Conservation (phyloP, 30 jellyfish, hydroid and myxozoan genomes). For the Aurelia coerulea region DNA sequence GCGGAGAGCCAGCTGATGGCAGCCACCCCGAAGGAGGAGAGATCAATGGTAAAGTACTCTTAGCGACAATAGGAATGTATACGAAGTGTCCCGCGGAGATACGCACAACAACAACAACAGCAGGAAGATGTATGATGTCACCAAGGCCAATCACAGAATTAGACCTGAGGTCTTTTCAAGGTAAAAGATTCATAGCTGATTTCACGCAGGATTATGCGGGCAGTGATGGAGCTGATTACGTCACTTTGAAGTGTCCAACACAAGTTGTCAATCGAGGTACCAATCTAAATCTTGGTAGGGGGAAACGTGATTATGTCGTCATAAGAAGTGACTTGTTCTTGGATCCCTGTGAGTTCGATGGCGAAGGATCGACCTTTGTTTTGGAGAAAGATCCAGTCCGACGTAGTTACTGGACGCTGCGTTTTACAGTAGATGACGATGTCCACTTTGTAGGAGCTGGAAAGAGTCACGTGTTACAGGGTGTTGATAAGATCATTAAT, state of each 20-base stretch:
- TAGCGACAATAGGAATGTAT: neutral
- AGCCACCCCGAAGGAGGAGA: constrained; percentile 19
- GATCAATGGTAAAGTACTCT: neutral
- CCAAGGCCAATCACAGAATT: constrained; percentile 9
- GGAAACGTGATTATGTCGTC: neutral
- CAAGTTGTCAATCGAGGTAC: neutral
- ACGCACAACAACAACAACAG: neutral
- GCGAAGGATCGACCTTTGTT: neutral
- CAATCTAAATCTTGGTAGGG: neutral
- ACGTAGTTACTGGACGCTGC: constrained; percentile 3
- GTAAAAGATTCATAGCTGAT: neutral
- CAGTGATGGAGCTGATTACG: neutral
- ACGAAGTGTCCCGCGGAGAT: neutral
- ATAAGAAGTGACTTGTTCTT: constrained; percentile 20
- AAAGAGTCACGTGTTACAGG: neutral
- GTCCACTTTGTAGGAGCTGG: constrained; percentile 8
- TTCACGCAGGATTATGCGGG: neutral
- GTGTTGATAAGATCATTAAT: constrained; percentile 19
- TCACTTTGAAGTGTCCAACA: constrained; percentile 13
- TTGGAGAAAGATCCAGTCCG: neutral
- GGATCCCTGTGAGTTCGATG: constrained; percentile 31
- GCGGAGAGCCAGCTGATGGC: constrained; percentile 27
- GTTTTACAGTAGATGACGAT: neutral
- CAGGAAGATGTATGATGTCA: constrained; percentile 9
- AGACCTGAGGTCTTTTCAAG: neutral